phyloP scores from a whole-genome alignment of 2,797 vertebrate genomes.

The Chelon auratus region DNA sequence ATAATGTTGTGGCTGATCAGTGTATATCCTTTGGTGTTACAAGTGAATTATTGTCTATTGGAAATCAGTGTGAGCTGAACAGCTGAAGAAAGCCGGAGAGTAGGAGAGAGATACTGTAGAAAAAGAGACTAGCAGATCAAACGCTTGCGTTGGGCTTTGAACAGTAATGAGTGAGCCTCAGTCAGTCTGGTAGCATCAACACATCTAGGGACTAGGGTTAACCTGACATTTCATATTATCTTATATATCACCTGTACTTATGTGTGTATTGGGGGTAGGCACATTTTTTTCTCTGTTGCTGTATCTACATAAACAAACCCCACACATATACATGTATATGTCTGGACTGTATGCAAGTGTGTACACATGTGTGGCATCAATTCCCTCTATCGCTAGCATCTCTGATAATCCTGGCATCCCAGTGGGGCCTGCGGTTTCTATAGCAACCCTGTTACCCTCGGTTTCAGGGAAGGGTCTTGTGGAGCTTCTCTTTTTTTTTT shows the following conservation, averaged over 20 bases:
- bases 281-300: background rate
- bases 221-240: constrained; percentile 25
- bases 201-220: constrained; percentile 34
- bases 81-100: constrained; percentile 9
- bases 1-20: too few relatives aligned
- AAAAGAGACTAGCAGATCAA: constrained; percentile 54
- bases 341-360: background rate
- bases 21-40: too few relatives aligned
- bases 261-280: background rate
- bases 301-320: background rate
- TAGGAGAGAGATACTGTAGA: constrained; percentile 3
- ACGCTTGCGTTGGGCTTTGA: constrained; percentile 53
- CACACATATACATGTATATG: too few relatives aligned
- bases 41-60: too few relatives aligned
- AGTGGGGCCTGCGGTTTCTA: constrained; percentile 70
- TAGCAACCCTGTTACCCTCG: constrained; percentile 66
- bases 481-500: constrained; percentile 41
- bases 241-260: background rate
- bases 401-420: constrained; percentile 63
- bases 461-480: constrained; percentile 39
- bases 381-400: constrained; percentile 34
- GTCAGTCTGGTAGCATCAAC: constrained; percentile 33
- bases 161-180: constrained; percentile 50
- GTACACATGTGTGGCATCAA: constrained; percentile 14
- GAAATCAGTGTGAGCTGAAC: background rate